Evolutionary conservation across 2,888 invertebrate genomes (phyloP), one percentile per base, ranked within the genome.

Genomic region (Melanostoma mellinum): DNA sequence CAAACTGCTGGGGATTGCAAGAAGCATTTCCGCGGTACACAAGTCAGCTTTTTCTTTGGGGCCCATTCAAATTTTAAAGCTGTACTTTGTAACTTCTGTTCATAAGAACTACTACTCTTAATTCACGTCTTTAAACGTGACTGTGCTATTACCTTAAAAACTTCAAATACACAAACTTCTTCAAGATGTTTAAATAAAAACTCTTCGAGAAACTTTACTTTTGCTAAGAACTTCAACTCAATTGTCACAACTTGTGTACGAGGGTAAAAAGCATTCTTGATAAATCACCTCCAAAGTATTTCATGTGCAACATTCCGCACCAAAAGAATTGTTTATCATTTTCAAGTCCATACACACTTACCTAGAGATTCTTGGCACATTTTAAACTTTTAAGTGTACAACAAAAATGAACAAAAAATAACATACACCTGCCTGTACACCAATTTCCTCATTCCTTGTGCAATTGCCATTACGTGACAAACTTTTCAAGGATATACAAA

Each of bases 281-380:
- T 77, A 82, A 82, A 82, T 82, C 73, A 82, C 82, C 77, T 76
- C 50, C 68, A 67, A 76, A 50, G 53, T 73, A 82, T 73, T 82
- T 74, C 46, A 68, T 63, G 82, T 68, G 82, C 82, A 82, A 55
- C 82, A 82, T 77, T 82, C 69, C 77, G 77, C 75, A 75, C 80
- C 75, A 60, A 71, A 80, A 60, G 75, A 65, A 80, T 80, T 80
- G 75, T 80, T 80, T 80, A 75, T 75, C 75, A 80, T 80, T 80
- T 67, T 75, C 63, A 75, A 75, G 58, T 75, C 52, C 75, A 58
- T 75, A 69, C 55, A 63, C 69, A 69, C 32, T 36, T 46, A 33
- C 36, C 6, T 38, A 48, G 55, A 42, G 48, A 63, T 75, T 75
- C 58, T 58, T 80, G 80, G 75, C 80, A 80, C 75, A 75, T 80